These are phyloP conservation scores for Artibeus jamaicensis DNA, from an alignment of 2,797 vertebrate genomes.

Conservation along the genomic window DNA sequence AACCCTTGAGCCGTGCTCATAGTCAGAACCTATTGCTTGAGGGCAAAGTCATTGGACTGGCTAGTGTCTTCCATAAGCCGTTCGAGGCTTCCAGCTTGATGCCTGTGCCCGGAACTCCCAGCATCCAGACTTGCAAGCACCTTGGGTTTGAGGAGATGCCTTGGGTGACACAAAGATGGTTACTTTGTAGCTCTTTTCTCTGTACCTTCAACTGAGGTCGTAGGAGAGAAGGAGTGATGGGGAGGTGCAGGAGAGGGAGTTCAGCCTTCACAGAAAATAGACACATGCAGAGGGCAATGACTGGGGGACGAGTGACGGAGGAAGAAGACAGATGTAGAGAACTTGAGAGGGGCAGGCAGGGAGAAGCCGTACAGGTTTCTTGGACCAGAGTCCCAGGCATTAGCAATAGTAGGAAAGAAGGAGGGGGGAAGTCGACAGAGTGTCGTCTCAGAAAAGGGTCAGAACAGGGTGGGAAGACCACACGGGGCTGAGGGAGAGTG, in stretches of 20 bases:
- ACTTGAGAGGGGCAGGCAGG: neutral
- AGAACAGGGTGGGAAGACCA: neutral
- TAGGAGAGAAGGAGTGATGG: neutral
- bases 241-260: neutral
- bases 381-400: neutral
- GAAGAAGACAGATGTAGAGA: neutral
- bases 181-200: constrained; percentile 23
- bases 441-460: neutral
- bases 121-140: neutral
- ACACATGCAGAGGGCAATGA: neutral
- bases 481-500: neutral
- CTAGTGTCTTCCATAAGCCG: neutral
- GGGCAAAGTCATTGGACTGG: neutral
- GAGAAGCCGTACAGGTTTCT: neutral
- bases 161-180: constrained; percentile 31
- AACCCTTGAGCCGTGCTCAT: neutral
- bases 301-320: neutral
- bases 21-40: neutral
- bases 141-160: neutral
- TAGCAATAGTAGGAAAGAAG: neutral
- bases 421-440: neutral
- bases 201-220: neutral
- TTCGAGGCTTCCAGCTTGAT: neutral
- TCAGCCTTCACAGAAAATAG: constrained; percentile 2
- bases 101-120: neutral